Percentiles rank a stretch among this genome's conserved stretches.
Evolutionary conservation across 1,140 invertebrate species (phyloP).

Genomic region (Zaprionus inermis): DNA sequence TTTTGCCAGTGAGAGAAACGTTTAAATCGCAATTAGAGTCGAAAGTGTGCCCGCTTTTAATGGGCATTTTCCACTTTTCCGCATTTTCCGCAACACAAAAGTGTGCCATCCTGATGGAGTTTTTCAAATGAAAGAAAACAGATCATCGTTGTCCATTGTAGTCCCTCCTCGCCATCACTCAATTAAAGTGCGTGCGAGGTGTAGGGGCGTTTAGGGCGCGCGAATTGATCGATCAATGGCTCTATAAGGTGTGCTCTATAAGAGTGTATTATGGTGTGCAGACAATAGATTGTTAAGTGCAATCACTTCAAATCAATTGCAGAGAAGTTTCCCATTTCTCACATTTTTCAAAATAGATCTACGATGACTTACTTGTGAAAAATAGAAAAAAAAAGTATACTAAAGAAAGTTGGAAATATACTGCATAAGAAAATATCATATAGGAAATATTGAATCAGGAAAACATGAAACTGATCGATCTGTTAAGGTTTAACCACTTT

Average conservation of each 20-base stretch:
- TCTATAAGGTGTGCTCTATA: neutral
- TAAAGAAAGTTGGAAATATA: too few relatives aligned
- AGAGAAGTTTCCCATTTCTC: neutral
- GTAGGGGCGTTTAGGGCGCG: slow-evolving; percentile 31
- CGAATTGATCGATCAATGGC: slow-evolving; percentile 20
- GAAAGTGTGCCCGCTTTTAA: slow-evolving; percentile 64
- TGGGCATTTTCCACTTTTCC: slow-evolving; percentile 39
- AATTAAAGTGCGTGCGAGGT: slow-evolving; percentile 15
- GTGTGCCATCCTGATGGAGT: slow-evolving; percentile 58
- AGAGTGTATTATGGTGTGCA: neutral
- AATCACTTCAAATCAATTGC: too few relatives aligned
- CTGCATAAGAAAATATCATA: too few relatives aligned
- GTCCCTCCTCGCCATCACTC: slow-evolving; percentile 31
- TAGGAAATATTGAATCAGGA: too few relatives aligned
- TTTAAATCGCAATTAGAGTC: slow-evolving; percentile 76
- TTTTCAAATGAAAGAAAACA: slow-evolving; percentile 44
- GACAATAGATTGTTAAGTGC: neutral
- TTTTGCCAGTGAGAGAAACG: slow-evolving; percentile 65
- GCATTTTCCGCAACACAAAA: slow-evolving; percentile 34
- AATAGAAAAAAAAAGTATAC: too few relatives aligned
- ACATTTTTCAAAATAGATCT: too few relatives aligned
- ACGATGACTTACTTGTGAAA: too few relatives aligned
- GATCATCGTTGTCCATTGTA: slow-evolving; percentile 54
- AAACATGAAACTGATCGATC: too few relatives aligned
- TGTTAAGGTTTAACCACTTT: too few relatives aligned